Evolutionary conservation across 2,113 vertebrate genomes (phyloP).

Genomic region (Lasiurus cinereus): DNA sequence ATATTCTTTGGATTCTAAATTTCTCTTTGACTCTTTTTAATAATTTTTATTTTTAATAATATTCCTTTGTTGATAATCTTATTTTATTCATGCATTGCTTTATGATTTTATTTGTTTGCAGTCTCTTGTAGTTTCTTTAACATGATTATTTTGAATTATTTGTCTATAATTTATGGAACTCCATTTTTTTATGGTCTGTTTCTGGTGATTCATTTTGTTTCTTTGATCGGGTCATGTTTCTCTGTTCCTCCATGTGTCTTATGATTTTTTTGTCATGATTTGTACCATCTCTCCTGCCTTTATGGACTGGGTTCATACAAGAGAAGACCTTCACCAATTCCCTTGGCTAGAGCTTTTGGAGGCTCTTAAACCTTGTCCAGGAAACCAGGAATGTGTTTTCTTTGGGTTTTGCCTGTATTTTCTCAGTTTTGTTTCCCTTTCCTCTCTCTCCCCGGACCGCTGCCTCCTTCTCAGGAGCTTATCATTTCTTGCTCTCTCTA

Average conservation of each 20-base stretch:
- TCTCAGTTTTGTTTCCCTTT: not conserved
- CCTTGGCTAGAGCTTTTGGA: not conserved
- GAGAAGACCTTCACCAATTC: not conserved
- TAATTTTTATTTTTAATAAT: not conserved
- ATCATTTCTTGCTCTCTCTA: not conserved
- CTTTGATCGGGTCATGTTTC: not conserved
- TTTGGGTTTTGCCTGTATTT: not conserved
- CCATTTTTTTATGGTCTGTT: not conserved
- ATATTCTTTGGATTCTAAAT: not conserved
- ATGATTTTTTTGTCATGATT: not conserved
- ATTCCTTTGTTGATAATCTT: not conserved
- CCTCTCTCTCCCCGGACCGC: no score
- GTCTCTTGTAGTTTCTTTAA: not conserved
- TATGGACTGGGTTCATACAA: not conserved
- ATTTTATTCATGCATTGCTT: not conserved
- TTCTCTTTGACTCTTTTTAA: not conserved
- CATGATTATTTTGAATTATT: slow-evolving; percentile 6
- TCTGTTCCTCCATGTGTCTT: not conserved
- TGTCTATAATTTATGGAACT: not conserved
- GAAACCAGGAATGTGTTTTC: not conserved
- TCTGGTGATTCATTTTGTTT: slow-evolving; percentile 27
- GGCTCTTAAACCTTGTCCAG: not conserved
- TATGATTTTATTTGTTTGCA: not conserved
- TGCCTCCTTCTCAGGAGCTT: not conserved
- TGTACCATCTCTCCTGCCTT: not conserved